Conservation (phyloP, 2,888 invertebrate species). For the Cataglyphis altisquamis region DNA sequence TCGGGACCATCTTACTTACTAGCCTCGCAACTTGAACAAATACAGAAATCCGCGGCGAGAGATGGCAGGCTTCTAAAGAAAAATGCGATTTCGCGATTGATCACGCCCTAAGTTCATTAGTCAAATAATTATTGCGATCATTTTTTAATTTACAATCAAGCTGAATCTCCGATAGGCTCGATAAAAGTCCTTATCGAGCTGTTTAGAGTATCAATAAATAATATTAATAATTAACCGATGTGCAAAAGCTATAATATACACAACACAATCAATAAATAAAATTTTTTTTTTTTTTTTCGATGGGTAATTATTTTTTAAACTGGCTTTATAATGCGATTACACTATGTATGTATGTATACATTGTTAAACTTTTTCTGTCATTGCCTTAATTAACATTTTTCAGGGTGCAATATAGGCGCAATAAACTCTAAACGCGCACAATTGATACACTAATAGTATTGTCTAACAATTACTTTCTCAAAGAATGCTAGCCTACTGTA, state of each 20-base stretch:
- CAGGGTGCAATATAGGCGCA: background rate
- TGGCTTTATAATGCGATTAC: background rate
- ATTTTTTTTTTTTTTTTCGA: background rate
- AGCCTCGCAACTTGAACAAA: background rate
- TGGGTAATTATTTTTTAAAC: background rate
- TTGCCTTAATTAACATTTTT: background rate
- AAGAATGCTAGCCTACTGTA: conserved; percentile 3
- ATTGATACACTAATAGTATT: background rate
- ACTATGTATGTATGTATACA: background rate
- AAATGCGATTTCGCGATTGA: background rate
- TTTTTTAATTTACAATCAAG: background rate
- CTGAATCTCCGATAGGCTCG: background rate
- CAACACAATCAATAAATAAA: background rate
- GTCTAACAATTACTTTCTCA: conserved; percentile 5
- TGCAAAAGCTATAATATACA: background rate
- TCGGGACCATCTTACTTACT: background rate
- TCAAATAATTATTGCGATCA: background rate
- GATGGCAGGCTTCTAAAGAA: background rate
- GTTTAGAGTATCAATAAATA: background rate
- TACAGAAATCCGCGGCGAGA: background rate
- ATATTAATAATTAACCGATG: background rate
- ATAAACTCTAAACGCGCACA: background rate
- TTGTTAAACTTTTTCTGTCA: background rate
- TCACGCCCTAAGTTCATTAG: background rate
- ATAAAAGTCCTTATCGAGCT: background rate